Conservation (phyloP, 2,797 vertebrate species). For the Paratrypauchen microcephalus region DNA sequence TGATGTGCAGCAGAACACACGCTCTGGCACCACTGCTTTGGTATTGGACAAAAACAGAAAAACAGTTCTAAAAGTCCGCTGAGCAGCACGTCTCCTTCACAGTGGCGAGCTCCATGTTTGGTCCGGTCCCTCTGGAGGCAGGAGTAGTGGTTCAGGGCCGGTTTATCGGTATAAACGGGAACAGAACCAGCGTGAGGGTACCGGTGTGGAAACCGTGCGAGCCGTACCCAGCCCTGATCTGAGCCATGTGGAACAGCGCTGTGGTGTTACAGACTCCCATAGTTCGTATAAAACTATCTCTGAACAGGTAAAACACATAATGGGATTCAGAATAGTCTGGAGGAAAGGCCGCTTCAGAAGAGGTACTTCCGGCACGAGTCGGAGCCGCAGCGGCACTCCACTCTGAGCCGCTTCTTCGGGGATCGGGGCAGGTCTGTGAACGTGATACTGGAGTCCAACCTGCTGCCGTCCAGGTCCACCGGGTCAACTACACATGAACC, state of each 20-base stretch:
- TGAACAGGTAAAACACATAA: neutral
- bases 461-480: constrained; percentile 87
- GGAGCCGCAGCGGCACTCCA: constrained; percentile 89
- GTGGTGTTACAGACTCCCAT: neutral
- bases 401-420: constrained; percentile 82
- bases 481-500: constrained; percentile 80
- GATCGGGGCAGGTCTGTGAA: constrained; percentile 80
- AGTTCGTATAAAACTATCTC: neutral
- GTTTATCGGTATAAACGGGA: too few species aligned
- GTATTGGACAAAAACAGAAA: too few species aligned
- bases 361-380: constrained; percentile 87
- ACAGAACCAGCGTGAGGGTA: too few species aligned
- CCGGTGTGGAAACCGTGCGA: too few species aligned
- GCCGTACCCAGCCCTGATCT: too few species aligned
- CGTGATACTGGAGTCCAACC: constrained; percentile 89
- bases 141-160: neutral
- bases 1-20: too few species aligned
- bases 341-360: constrained; percentile 69
- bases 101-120: neutral
- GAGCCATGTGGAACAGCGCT: neutral
- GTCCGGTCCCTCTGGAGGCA: neutral
- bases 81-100: neutral
- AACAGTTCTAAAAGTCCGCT: neutral
- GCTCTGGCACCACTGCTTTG: too few species aligned
- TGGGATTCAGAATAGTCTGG: neutral